Evolutionary conservation across 1,140 invertebrate genomes (phyloP).

Genomic region (Goniozus legneri): DNA sequence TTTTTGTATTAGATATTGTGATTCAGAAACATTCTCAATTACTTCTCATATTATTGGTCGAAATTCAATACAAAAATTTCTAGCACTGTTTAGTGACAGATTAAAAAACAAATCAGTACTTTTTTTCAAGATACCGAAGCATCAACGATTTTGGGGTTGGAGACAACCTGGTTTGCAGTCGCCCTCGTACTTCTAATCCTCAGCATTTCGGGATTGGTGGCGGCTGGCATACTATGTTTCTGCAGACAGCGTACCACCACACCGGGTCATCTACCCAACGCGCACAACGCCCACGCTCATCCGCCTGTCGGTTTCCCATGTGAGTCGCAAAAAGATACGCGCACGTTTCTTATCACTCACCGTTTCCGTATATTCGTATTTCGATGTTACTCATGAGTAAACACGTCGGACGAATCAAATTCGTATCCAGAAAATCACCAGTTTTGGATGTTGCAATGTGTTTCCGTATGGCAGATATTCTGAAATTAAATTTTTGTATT

Average conservation of each 20-base stretch:
- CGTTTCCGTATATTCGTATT: background rate
- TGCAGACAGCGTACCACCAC: slow-evolving; percentile 62
- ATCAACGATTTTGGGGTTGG: slow-evolving; percentile 71
- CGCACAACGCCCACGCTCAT: slow-evolving; percentile 52
- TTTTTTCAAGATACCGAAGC: slow-evolving; percentile 64
- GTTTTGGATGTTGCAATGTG: too few relatives aligned
- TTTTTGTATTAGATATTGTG: too few relatives aligned
- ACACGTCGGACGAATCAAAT: too few relatives aligned
- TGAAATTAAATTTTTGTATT: too few relatives aligned
- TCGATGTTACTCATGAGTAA: background rate
- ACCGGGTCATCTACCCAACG: slow-evolving; percentile 54
- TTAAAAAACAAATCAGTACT: too few relatives aligned
- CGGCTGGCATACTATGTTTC: slow-evolving; percentile 67
- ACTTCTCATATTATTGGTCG: too few relatives aligned
- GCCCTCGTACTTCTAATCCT: slow-evolving; percentile 66
- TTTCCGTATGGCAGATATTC: too few relatives aligned
- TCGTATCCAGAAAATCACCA: too few relatives aligned
- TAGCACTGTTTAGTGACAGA: too few relatives aligned
- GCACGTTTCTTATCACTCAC: background rate
- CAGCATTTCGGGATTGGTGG: slow-evolving; percentile 64
- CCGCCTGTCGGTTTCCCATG: slow-evolving; percentile 50
- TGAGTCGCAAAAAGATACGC: slow-evolving; percentile 37
- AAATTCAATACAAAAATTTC: too few relatives aligned
- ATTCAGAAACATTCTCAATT: too few relatives aligned
- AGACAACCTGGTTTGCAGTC: slow-evolving; percentile 71